Evolutionary conservation across 1,140 invertebrate species (phyloP).

Genomic region (Lepidurus couesii): DNA sequence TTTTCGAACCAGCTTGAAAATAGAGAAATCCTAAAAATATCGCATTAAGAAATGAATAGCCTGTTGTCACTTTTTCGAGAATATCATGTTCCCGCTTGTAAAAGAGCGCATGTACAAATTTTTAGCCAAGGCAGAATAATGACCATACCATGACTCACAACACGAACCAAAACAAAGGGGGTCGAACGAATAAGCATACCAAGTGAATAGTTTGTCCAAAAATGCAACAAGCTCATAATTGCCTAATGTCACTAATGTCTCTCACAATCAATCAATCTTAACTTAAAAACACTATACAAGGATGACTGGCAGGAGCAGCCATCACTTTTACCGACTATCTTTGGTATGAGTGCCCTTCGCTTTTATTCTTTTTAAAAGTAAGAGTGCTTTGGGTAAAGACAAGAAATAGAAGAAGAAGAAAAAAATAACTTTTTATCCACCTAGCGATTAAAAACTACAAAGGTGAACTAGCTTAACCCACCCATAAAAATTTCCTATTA

Average conservation of each 20-base stretch:
- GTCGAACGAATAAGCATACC: not conserved
- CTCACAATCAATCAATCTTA: not conserved
- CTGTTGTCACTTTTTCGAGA: not conserved
- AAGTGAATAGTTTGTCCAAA: slow-evolving; percentile 4
- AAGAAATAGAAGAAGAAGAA: not conserved
- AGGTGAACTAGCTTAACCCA: slow-evolving; percentile 21
- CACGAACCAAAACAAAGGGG: not conserved
- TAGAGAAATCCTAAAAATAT: too few relatives aligned
- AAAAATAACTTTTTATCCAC: not conserved
- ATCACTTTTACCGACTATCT: slow-evolving; percentile 6
- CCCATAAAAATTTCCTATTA: slow-evolving; percentile 19
- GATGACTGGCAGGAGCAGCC: not conserved
- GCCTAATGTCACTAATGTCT: not conserved
- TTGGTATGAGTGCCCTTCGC: slow-evolving; percentile 9
- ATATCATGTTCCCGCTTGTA: slow-evolving; percentile 22
- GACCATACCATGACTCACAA: slow-evolving; percentile 1
- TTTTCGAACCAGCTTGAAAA: too few relatives aligned
- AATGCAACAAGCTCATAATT: slow-evolving; percentile 2
- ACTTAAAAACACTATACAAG: not conserved
- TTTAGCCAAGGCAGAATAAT: slow-evolving; percentile 2
- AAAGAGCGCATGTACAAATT: slow-evolving; percentile 20
- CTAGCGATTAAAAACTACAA: slow-evolving; percentile 9
- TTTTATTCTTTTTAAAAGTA: slow-evolving; percentile 6
- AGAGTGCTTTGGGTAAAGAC: slow-evolving; percentile 18
- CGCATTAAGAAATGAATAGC: too few relatives aligned